Base-by-base conservation (phyloP, 2,797 vertebrate species). In the Pangasius krempfi region DNA sequence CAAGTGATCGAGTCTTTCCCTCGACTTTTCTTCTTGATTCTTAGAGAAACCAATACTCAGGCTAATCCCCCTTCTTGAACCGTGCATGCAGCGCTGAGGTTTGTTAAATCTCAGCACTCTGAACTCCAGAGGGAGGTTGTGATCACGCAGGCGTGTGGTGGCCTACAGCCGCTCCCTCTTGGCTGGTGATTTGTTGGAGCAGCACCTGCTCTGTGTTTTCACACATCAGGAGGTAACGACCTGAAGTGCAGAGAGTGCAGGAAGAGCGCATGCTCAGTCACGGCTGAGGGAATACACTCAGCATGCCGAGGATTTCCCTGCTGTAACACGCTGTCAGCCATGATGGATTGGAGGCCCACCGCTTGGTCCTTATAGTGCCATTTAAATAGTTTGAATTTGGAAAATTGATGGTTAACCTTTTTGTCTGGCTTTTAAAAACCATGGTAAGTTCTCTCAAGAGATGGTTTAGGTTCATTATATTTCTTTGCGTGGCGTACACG, bases 171-270 rank as follows among this genome's bases (percentile, higher is more conserved):
- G 30, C 68, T 84, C 82, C 54, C 66, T 47, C 73, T 70, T 84
- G 76, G 60, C 54, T 78, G 84, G 14, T 86, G 88, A 88, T 88
- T 89, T 85, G 75, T 91, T 70, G 66, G 33, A 52, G 81, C 68
- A 89, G 85, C 91, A 89, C 89, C 88, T 92, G 90, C 87, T 90
- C 54, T 58, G 83, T 82, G 84, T 89, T 84, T 83, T 92, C 86
- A 88, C 70, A 86, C 89, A 86, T 86, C 79, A 58, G 86, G 90
- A 87, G 87, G 89, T 79, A n/a, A 62, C 60, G 80, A 56, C 75
- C 85, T 64, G 68, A 83, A 56, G 37, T 73, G 88, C 66, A 40
- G 85, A 64, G 78, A 58, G 79, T n/a, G 8, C 58, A 87, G 73
- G 72, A 84, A 62, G 37, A 79, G 89, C 70, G 44, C 68, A 78